Evolutionary conservation across 2,797 vertebrate species (phyloP), one percentile per base, ranked within the genome.

Genomic region (Anabas testudineus): DNA sequence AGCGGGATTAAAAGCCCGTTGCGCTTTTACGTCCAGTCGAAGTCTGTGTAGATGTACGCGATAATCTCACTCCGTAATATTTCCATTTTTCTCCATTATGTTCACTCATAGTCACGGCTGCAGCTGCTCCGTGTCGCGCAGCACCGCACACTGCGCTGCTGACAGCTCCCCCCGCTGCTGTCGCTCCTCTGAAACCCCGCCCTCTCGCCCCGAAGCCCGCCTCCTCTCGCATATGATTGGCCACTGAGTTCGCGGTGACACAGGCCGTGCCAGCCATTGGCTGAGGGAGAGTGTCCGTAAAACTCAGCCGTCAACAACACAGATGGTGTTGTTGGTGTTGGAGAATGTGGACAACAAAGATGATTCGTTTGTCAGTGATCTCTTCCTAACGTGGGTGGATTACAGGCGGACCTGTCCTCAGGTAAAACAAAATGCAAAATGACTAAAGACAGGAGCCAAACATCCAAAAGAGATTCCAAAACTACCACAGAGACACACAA

Each of bases 241-340:
- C 51, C 57, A 0, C 0, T 0, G 0, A 0, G 4, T 12, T 22
- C 5, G n/a, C 34, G 7, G 36, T 3, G 18, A 28, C 10, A 14
- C 0, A 3, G 0, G 0, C 4, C 1, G 16, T 0, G 19, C 7
- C 14, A 2, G 0, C 0, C 13, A 86, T 88, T 86, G 85, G 90
- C 42, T 45, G 2, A 5, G 1, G 0, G 0, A 6, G 18, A 39
- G 45, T 37, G 81, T 69, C 85, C 13, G 3, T 91, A 80, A 71
- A 7, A 12, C 22, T 0, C 3, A 2, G 59, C 48, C 74, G 87
- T 91, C 87, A 91, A 89, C 92, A 89, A 82, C 81, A 86, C 89
- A 90, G 88, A 88, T 85, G 88, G 87, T 22, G 74, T 32, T n/a
- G n/a, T n/a, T n/a, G n/a, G n/a, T n/a, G n/a, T n/a, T n/a, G 24